Conservation (phyloP, 2,888 invertebrate species). For the Oscheius myriophilus region DNA sequence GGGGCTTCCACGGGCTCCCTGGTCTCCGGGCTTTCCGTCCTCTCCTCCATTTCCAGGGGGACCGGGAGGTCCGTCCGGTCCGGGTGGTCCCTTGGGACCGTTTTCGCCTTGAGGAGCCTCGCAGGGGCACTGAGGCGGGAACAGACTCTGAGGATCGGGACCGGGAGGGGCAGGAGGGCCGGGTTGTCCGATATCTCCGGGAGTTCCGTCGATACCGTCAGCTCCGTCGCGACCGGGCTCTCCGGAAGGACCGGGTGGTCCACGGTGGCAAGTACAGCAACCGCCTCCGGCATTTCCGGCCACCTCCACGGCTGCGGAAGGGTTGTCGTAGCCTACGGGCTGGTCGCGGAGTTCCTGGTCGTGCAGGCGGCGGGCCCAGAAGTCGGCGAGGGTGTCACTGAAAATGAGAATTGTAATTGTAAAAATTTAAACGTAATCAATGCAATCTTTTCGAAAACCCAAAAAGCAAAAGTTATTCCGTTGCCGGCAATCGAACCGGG, state of each 20-base stretch:
- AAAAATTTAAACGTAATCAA: too few relatives aligned
- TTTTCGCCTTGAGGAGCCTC: conserved; percentile 66
- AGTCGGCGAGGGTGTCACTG: conserved; percentile 68
- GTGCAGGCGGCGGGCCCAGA: conserved; percentile 68
- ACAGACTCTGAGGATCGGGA: conserved; percentile 63
- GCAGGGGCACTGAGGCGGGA: conserved; percentile 70
- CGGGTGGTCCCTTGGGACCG: conserved; percentile 63
- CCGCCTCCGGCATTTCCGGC: conserved; percentile 42
- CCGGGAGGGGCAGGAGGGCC: conserved; percentile 69
- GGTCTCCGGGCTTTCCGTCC: conserved; percentile 68
- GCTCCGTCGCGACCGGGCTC: conserved; percentile 60
- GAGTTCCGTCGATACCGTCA: conserved; percentile 67
- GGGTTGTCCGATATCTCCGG: conserved; percentile 67
- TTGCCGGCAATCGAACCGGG: conserved; percentile 59
- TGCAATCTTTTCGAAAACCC: too few relatives aligned
- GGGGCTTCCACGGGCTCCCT: conserved; percentile 78
- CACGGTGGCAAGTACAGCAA: conserved; percentile 67
- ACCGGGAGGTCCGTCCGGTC: conserved; percentile 59
- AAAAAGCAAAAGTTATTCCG: conserved; percentile 25
- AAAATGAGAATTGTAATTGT: conserved; percentile 12
- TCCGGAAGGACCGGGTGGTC: conserved; percentile 68
- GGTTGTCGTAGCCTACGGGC: conserved; percentile 57
- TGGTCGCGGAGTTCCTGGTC: conserved; percentile 68
- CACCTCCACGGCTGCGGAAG: conserved; percentile 42
- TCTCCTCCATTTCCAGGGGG: conserved; percentile 64